Conservation (phyloP, 2,888 invertebrate genomes). For the Unio pictorum region DNA sequence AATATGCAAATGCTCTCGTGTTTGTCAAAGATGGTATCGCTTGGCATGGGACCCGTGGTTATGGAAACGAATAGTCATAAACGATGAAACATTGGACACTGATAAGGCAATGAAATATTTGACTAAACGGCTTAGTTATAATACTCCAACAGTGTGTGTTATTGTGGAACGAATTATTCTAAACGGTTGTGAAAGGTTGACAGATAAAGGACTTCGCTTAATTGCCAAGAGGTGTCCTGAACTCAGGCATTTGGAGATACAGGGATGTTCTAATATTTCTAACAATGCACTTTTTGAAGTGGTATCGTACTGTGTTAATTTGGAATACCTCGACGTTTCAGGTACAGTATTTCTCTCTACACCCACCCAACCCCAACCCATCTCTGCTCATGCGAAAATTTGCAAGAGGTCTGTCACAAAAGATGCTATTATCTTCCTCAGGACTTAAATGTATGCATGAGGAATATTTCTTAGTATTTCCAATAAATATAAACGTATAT, state of each 20-base stretch:
- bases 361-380: neutral
- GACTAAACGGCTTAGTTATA: constrained; percentile 79
- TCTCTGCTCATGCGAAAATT: neutral
- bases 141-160: constrained; percentile 80
- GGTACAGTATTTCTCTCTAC: constrained; percentile 74
- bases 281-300: constrained; percentile 85
- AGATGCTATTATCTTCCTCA: too few relatives aligned
- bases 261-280: constrained; percentile 82
- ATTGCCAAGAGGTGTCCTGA: constrained; percentile 86
- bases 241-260: constrained; percentile 85
- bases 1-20: constrained; percentile 81
- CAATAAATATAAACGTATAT: too few relatives aligned
- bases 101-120: constrained; percentile 78
- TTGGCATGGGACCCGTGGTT: constrained; percentile 84
- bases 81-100: constrained; percentile 77
- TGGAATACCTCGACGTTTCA: constrained; percentile 88
- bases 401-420: too few relatives aligned
- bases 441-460: too few relatives aligned
- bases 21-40: constrained; percentile 83
- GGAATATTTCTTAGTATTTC: too few relatives aligned
- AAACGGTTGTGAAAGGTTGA: constrained; percentile 81
- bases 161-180: constrained; percentile 80
- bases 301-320: constrained; percentile 83
- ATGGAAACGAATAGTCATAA: constrained; percentile 81
- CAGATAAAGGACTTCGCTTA: constrained; percentile 84